Conservation (phyloP, 2,113 vertebrate species). For the Choloepus hoffmanni region DNA sequence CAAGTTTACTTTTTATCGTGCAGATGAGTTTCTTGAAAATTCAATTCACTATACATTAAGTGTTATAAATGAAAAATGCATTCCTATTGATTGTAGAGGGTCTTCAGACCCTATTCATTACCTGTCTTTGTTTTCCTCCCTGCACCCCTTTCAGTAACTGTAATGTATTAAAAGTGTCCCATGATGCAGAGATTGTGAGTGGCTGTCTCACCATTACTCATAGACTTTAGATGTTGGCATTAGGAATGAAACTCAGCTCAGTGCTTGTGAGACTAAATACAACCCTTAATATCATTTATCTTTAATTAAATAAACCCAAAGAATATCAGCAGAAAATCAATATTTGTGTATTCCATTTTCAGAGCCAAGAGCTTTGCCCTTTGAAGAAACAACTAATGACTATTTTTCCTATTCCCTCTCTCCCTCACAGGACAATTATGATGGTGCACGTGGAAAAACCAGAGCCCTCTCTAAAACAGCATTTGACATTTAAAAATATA, state of each 20-base stretch:
- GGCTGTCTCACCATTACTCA: neutral
- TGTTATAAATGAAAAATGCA: neutral
- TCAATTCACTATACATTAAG: neutral
- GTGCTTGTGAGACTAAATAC: neutral
- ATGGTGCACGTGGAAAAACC: neutral
- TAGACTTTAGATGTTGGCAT: neutral
- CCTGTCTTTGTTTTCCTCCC: neutral
- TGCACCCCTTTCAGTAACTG: neutral
- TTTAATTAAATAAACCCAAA: constrained; percentile 53
- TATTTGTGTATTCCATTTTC: constrained; percentile 24
- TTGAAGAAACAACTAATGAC: neutral
- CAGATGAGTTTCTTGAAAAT: neutral
- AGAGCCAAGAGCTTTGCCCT: neutral
- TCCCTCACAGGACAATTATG: neutral
- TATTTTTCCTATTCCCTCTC: neutral
- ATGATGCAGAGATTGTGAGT: neutral
- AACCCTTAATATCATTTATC: neutral
- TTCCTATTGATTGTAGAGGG: neutral
- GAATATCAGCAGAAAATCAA: neutral
- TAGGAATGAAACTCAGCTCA: neutral
- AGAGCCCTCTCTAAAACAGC: constrained; percentile 51
- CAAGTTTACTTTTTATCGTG: neutral
- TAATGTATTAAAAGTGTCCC: neutral
- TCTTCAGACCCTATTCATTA: neutral
- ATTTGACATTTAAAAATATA: constrained; percentile 63